A percentile compares a stretch with the other conserved stretches of the same genome.
Evolutionary conservation across 1,140 invertebrate genomes (phyloP).

Genomic region (Macrocentrus cingulum): DNA sequence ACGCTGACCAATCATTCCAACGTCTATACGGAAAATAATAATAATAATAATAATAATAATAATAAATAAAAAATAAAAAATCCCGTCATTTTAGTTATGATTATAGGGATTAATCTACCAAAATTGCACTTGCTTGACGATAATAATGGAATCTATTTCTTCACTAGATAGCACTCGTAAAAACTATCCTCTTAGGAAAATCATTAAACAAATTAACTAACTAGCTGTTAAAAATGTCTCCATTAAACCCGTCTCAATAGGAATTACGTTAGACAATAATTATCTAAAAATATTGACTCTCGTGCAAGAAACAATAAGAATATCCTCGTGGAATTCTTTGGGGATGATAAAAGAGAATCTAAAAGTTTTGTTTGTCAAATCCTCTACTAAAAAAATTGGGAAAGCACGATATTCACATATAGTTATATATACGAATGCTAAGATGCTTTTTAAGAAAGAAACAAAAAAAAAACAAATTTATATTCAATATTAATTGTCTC

Average conservation of each 20-base stretch:
- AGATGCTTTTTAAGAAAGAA: neutral
- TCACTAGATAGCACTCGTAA: too few relatives aligned
- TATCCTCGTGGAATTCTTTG: neutral
- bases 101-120: constrained; percentile 15
- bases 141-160: too few relatives aligned
- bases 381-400: neutral
- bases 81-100: too few relatives aligned
- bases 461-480: constrained; percentile 14
- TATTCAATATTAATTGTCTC: neutral
- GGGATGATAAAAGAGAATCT: neutral
- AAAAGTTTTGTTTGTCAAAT: constrained; percentile 2
- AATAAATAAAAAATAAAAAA: too few relatives aligned
- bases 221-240: constrained; percentile 8
- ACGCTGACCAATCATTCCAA: neutral
- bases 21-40: neutral
- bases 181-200: neutral
- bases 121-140: constrained; percentile 10
- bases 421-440: neutral
- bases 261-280: constrained; percentile 21
- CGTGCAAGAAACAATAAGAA: constrained; percentile 19
- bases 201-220: constrained; percentile 6
- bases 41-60: neutral
- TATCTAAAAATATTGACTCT: constrained; percentile 8
- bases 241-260: neutral
- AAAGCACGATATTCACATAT: neutral